Evolutionary conservation across 2,113 vertebrate genomes (phyloP).

Genomic region (Crotalus tigris): DNA sequence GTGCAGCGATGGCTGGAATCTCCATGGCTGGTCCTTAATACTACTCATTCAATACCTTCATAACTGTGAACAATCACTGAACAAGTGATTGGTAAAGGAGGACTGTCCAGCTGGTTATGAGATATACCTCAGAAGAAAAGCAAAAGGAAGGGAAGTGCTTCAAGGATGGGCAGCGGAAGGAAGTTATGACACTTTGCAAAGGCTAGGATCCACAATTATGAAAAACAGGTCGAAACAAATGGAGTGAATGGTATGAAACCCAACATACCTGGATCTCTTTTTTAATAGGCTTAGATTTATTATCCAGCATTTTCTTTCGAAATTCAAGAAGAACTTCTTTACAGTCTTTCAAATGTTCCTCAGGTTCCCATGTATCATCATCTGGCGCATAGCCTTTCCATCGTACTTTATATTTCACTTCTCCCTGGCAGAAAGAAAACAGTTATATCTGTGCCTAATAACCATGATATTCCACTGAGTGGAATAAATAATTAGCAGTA

Average conservation of each 20-base stretch:
- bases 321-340: slow-evolving; percentile 91
- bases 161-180: not conserved
- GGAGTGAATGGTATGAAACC: not conserved
- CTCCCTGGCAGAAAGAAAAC: slow-evolving; percentile 72
- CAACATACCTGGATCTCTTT: slow-evolving; percentile 74
- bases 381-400: slow-evolving; percentile 97
- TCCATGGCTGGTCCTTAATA: not conserved
- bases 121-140: not conserved
- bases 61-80: not conserved
- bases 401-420: slow-evolving; percentile 88
- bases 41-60: not conserved
- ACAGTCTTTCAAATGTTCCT: slow-evolving; percentile 91
- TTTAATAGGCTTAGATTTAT: slow-evolving; percentile 74
- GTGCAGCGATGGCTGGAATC: not conserved
- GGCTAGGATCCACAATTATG: not conserved
- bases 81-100: not conserved
- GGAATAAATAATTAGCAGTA: not conserved
- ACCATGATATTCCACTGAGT: not conserved
- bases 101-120: not conserved
- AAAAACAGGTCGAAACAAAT: not conserved
- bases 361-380: slow-evolving; percentile 97
- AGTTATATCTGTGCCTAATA: not conserved
- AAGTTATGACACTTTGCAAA: not conserved
- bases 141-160: not conserved
- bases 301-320: slow-evolving; percentile 77